Percentiles rank a stretch among this genome's conserved stretches.
Conservation (phyloP, 2,797 vertebrate species). For the Lagorchestes hirsutus region DNA sequence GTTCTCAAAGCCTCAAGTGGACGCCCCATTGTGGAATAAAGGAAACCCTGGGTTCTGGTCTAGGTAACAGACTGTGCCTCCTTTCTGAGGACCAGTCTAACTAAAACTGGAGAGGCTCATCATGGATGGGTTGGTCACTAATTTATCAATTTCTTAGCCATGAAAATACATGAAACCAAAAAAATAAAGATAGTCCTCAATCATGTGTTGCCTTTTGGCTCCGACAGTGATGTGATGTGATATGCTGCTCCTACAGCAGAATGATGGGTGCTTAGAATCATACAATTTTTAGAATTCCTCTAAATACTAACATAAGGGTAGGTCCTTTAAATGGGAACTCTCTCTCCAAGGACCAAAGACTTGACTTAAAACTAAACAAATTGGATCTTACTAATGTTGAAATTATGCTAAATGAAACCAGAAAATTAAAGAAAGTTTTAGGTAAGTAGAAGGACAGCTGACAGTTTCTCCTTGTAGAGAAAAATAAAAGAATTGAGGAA, state of each 20-base stretch:
- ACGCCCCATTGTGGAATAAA: neutral
- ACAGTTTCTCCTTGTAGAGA: neutral
- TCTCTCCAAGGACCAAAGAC: neutral
- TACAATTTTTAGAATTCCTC: neutral
- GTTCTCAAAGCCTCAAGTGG: slow-evolving; percentile 38
- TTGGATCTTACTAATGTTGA: neutral
- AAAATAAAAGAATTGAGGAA: neutral
- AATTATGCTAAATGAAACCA: neutral
- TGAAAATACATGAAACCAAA: neutral
- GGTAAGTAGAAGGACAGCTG: neutral
- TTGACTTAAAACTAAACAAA: neutral
- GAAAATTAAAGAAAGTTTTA: neutral
- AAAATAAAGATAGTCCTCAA: neutral
- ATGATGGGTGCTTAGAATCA: neutral
- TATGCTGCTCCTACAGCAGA: neutral
- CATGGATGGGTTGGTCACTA: neutral
- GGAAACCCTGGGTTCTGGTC: neutral
- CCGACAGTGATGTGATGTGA: neutral
- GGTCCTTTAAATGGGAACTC: neutral
- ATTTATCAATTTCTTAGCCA: neutral
- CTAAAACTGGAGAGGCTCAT: neutral
- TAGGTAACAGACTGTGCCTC: neutral
- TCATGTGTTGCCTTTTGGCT: neutral
- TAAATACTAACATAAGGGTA: neutral
- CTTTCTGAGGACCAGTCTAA: neutral